phyloP scores from a whole-genome alignment of 2,888 invertebrate species.

The Conops quadrifasciatus region DNA sequence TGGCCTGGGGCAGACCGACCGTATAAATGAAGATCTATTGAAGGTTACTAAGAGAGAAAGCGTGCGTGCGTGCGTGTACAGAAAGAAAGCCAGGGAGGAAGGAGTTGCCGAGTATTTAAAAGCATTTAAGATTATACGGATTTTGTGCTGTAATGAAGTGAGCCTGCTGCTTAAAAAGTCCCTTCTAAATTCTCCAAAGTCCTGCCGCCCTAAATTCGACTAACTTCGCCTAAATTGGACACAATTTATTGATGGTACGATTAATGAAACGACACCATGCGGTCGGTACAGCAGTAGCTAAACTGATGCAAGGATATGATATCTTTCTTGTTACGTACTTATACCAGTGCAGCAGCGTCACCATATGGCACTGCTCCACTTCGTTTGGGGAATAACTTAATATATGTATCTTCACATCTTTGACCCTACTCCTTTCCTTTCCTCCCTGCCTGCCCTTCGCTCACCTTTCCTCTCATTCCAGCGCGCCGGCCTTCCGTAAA shows the following conservation, averaged over 20 bases:
- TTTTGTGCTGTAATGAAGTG: constrained; percentile 18
- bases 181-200: too few species aligned
- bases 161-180: neutral
- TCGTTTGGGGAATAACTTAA: neutral
- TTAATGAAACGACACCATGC: too few species aligned
- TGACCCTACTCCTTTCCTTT: too few species aligned
- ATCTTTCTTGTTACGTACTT: neutral
- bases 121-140: constrained; percentile 27
- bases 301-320: constrained; percentile 2
- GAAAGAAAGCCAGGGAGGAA: neutral
- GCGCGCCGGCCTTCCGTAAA: neutral
- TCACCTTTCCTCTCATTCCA: too few species aligned
- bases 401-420: too few species aligned
- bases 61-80: neutral
- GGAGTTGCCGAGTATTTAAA: constrained; percentile 10
- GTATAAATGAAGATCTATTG: too few species aligned
- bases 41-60: too few species aligned
- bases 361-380: constrained; percentile 7
- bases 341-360: neutral
- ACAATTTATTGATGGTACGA: neutral
- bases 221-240: neutral
- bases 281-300: neutral
- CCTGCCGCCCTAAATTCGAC: too few species aligned
- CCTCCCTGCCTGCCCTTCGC: neutral
- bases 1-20: neutral